Base-by-base conservation (phyloP, 2,888 invertebrate species). In the Yponomeuta cagnagella region DNA sequence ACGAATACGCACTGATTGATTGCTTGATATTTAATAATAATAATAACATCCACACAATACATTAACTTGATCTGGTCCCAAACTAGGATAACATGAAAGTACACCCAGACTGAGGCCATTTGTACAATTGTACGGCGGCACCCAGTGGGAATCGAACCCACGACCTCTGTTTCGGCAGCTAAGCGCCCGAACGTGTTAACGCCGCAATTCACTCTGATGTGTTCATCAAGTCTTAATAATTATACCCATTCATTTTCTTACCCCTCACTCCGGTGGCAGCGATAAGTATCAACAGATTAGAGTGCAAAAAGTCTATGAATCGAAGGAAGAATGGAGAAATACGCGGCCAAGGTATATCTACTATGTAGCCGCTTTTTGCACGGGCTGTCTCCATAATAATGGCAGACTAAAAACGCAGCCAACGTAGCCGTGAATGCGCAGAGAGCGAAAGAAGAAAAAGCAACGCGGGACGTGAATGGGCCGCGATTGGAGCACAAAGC, bases 401-500 rank as follows among this genome's bases (percentile, higher is more conserved):
- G 70, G 71, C 71, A 72, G 70, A 66, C 52, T 23, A 67, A 33
- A 70, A 72, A 70, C 33, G 67, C 67, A 43, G 68, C 79, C 79
- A 72, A 70, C 37, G 68, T n/a, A 43, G 68, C 79, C 80, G 80
- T 76, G 79, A 74, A 72, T 72, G 64, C 70, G 52, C 52, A 33
- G 33, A 6, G 43, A 58, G 64, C 12, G 65, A 63, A 30, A 69
- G 37, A 66, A 73, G 77, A 74, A 74, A 75, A 80, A 80, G 77
- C 78, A 76, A 72, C 74, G 72, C 74, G 71, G 70, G 75, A 76
- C 80, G 76, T 83, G 81, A 82, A 84, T 80, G 76, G 79, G 75
- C 76, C 72, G 74, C 78, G 82, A 82, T 85, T 81, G 78, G 74
- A 72, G 71, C 72, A 82, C 81, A 82, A 84, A 82, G 79, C 68